Evolutionary conservation across 2,797 vertebrate species (phyloP), one percentile per base, ranked within the genome.

Genomic region (Crenuchus spilurus): DNA sequence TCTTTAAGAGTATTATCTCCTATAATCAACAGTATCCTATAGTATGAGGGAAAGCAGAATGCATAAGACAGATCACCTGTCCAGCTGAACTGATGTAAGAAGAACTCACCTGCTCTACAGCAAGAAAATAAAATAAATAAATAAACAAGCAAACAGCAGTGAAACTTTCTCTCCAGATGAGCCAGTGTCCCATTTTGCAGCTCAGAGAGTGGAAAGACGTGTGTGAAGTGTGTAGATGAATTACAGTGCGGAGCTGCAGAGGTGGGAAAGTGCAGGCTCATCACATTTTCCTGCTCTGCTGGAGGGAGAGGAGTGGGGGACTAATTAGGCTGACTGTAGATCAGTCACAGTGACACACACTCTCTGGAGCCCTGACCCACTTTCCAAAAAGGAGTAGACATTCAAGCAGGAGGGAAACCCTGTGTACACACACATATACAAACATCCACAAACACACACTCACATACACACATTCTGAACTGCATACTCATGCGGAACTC

Each of bases 271-370:
- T 74, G 75, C 75, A 70, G 26, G 18, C 42, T 83, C 77, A 83
- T 78, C 70, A 80, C 51, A 81, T 80, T 67, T 64, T 10, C 16
- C 20, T n/a, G 48, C 49, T 72, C 31, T 68, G 66, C 42, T 41
- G 37, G 33, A 55, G 16, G 65, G 67, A 65, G 52, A 79, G 41
- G 33, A 81, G 61, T 30, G 57, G 67, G n/a, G 42, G 65, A 78
- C 77, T 78, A 82, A 84, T 78, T 84, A 85, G 51, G 74, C 58
- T 74, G 67, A 79, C 71, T 82, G 67, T 70, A 77, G 70, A 82
- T 84, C 75, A 80, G 72, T 82, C 76, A 69, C 72, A 22, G 28
- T 74, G 67, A 81, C 80, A 81, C 63, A 70, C 35, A 18, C 60
- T 81, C 82, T 81, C 79, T 62, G 24, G 64, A 72, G 80, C 44